Percentiles rank a stretch among this genome's conserved stretches.
phyloP scores from a whole-genome alignment of 2,797 vertebrate species.

The Dendrocincla tyrannina region DNA sequence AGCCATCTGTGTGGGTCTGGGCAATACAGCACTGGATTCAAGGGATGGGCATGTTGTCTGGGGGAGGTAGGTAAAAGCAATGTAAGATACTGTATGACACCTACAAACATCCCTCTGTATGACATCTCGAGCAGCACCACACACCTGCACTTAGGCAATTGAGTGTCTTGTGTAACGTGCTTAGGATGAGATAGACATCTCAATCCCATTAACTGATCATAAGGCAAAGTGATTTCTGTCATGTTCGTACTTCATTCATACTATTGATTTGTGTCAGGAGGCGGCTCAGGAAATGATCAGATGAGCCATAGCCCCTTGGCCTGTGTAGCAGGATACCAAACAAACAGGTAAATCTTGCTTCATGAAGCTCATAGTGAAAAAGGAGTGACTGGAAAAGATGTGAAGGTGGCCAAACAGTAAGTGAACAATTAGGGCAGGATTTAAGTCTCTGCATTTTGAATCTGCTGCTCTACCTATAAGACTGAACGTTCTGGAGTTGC shows the following conservation, averaged over 20 bases:
- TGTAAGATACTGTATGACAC: not conserved
- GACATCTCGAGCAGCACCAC: not conserved
- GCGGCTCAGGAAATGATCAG: not conserved
- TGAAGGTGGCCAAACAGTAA: not conserved
- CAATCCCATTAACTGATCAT: not conserved
- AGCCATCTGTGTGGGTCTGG: not conserved
- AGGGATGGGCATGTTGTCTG: not conserved
- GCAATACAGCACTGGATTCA: not conserved
- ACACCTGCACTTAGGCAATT: not conserved
- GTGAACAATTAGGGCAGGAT: not conserved
- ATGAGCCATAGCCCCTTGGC: not conserved
- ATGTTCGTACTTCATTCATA: accelerated
- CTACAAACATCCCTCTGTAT: not conserved
- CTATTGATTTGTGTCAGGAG: not conserved
- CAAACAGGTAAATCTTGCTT: not conserved
- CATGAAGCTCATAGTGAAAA: not conserved
- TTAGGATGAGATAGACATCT: not conserved
- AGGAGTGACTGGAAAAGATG: not conserved
- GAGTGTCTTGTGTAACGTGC: not conserved
- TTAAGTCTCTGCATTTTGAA: not conserved
- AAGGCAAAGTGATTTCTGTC: not conserved
- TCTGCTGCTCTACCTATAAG: not conserved
- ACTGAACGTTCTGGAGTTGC: not conserved
- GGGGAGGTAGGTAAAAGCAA: not conserved
- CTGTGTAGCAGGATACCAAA: not conserved